Base-by-base conservation (phyloP, 2,797 vertebrate genomes). In the Tragelaphus eurycerus region DNA sequence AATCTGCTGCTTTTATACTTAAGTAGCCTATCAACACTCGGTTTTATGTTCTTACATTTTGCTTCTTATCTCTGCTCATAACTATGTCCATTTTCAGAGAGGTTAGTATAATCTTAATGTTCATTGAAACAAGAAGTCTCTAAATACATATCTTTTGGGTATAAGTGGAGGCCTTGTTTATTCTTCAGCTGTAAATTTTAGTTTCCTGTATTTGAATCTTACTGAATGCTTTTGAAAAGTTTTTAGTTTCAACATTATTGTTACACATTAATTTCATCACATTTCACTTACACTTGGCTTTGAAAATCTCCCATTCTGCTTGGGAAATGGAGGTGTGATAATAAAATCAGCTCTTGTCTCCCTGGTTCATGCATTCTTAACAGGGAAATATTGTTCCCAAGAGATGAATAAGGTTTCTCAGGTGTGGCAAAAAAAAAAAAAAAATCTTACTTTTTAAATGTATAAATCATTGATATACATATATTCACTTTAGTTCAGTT, bases 221-320 rank as follows among this genome's bases (percentile, higher is more conserved):
- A 90, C 38, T 71, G 27, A 96, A 46, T 92, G 29, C 5, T 64
- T 93, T 93, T 85, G 59, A 57, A 96, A 95, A 92, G 16, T 19
- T 55, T 88, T 96, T 43, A 83, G 25, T 57, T 89, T 14, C 86
- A 43, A 82, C 43, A 59, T 60, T 71, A 64, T 76, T 76, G 62
- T 85, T 71, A 67, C 87, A 67, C 7, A 15, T 83, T 95, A 92
- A 90, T 91, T 93, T 93, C 25, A 81, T 81, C 57, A 76, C 19
- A 87, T 95, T 93, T 96, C 90, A 90, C 31, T 59, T 93, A 60
- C 29, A 38, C 57, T 1, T 83, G 34, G 27, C 31, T 94, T 96
- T 91, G 31, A 84, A 90, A 96, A 90, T 82, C 43, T 95, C 52
- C n/a, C 87, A 5, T 94, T 31, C 94, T 93, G 54, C 76, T 78